Conservation (phyloP, 2,797 vertebrate species). For the Arremon aurantiirostris region DNA sequence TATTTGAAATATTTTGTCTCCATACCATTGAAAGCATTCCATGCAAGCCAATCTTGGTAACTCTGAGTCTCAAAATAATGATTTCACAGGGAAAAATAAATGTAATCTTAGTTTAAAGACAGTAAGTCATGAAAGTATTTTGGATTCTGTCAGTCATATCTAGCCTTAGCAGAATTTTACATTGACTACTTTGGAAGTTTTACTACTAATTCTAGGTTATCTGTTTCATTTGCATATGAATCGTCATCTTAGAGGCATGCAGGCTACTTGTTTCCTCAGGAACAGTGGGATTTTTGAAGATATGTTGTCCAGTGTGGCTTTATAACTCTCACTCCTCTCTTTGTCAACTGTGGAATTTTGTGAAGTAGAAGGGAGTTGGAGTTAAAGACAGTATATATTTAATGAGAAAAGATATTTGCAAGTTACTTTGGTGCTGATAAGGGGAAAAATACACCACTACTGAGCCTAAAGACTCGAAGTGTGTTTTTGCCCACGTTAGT, state of each 20-base stretch:
- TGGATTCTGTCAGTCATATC: not conserved
- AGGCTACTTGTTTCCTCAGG: not conserved
- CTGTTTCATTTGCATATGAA: not conserved
- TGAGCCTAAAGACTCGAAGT: not conserved
- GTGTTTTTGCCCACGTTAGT: rapidly evolving
- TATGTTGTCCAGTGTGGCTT: not conserved
- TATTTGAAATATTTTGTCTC: not conserved
- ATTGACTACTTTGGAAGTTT: not conserved
- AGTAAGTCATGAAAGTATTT: not conserved
- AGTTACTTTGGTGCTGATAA: not conserved
- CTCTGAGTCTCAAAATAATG: not conserved
- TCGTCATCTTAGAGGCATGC: not conserved
- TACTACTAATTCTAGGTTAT: not conserved
- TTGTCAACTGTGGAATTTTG: not conserved
- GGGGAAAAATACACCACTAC: rapidly evolving
- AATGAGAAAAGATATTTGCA: not conserved
- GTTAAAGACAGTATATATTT: not conserved
- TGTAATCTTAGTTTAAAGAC: not conserved
- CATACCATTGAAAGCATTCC: not conserved
- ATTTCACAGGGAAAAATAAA: not conserved
- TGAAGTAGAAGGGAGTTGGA: not conserved
- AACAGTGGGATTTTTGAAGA: not conserved
- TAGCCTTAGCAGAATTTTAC: not conserved
- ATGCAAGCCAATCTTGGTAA: not conserved
- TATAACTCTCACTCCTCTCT: not conserved